Evolutionary conservation across 2,113 vertebrate genomes (phyloP).

Genomic region (Dasypus novemcinctus): DNA sequence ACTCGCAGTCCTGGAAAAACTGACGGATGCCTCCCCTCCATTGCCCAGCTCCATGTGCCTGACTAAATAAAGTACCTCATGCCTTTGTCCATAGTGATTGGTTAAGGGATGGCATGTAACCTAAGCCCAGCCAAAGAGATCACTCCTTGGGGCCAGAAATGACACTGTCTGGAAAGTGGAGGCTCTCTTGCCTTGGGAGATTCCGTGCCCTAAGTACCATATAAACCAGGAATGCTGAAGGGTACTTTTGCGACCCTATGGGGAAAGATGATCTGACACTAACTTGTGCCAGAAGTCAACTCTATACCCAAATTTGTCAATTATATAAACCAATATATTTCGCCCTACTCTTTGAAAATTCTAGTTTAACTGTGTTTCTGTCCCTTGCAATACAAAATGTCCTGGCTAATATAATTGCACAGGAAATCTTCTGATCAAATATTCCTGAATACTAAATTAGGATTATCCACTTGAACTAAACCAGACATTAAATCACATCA

Average conservation of each 20-base stretch:
- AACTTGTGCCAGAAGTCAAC: neutral
- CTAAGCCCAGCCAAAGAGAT: neutral
- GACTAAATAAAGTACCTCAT: neutral
- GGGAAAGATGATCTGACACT: neutral
- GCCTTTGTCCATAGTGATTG: neutral
- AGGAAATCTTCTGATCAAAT: neutral
- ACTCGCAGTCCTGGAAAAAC: neutral
- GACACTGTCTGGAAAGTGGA: neutral
- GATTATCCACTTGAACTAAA: neutral
- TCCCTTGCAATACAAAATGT: neutral
- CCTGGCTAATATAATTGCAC: neutral
- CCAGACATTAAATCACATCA: neutral
- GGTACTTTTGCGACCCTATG: neutral
- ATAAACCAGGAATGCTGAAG: neutral
- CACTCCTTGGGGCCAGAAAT: neutral
- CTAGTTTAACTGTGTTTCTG: neutral
- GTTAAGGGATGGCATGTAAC: neutral
- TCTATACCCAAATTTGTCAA: neutral
- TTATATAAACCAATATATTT: neutral
- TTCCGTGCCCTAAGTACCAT: neutral
- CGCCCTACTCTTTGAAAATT: neutral
- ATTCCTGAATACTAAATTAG: neutral
- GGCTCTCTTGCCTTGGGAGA: neutral
- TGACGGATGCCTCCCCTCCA: neutral
- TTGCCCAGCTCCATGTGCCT: neutral